Conservation (phyloP, 2,113 vertebrate species). For the Loxodonta africana region DNA sequence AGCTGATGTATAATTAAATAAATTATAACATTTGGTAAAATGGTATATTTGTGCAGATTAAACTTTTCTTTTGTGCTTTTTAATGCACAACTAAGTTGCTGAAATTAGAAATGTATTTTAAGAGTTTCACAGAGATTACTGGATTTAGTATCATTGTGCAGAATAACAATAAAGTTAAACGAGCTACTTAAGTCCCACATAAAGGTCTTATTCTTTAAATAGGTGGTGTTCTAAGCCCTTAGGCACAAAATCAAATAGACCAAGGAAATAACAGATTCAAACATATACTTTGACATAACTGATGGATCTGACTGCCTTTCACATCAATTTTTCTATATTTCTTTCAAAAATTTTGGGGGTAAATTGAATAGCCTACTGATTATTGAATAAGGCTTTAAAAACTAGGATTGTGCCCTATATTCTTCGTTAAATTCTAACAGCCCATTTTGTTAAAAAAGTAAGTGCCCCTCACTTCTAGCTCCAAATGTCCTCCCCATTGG, state of each 20-base stretch:
- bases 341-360: slow-evolving; percentile 60
- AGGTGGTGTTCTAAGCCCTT: slow-evolving; percentile 61
- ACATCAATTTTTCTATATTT: slow-evolving; percentile 46
- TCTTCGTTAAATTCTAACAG: not conserved
- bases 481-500: rapidly evolving
- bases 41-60: slow-evolving; percentile 6
- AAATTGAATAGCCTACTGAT: not conserved
- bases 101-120: slow-evolving; percentile 70
- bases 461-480: not conserved
- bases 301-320: slow-evolving; percentile 42
- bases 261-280: slow-evolving; percentile 65
- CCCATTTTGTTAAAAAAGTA: not conserved
- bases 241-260: slow-evolving; percentile 64
- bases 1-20: not conserved
- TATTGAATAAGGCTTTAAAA: not conserved
- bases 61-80: slow-evolving; percentile 31
- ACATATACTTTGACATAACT: not conserved
- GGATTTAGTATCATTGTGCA: slow-evolving; percentile 72
- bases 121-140: slow-evolving; percentile 75
- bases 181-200: slow-evolving; percentile 67
- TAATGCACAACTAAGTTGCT: slow-evolving; percentile 64
- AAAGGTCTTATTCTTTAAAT: slow-evolving; percentile 60
- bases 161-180: slow-evolving; percentile 79
- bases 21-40: not conserved
- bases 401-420: not conserved